These are phyloP conservation scores for Nemotelus nigrinus DNA, from an alignment of 2,888 invertebrate genomes.

Conservation along the genomic window DNA sequence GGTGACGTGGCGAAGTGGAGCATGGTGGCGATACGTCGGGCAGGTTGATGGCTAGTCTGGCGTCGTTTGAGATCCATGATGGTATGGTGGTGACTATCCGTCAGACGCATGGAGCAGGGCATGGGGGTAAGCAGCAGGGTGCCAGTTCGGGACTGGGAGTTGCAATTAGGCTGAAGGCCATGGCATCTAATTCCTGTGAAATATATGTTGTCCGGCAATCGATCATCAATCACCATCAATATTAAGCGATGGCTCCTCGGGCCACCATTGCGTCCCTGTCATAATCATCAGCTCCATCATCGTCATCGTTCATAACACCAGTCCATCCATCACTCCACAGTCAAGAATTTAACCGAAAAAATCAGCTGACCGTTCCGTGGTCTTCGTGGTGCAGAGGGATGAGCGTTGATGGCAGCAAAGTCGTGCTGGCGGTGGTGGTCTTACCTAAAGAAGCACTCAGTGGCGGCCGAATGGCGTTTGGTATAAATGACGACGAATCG, in stretches of 20 bases:
- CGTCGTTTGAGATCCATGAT: background rate
- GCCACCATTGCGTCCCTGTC: conserved; percentile 26
- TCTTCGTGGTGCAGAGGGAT: too few relatives aligned
- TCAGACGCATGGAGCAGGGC: background rate
- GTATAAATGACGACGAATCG: background rate
- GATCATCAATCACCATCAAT: conserved; percentile 50
- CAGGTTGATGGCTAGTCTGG: background rate
- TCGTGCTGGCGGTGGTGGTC: conserved; percentile 13
- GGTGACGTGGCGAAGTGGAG: background rate
- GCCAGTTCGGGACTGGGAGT: background rate
- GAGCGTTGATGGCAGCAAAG: background rate
- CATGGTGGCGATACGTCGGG: background rate
- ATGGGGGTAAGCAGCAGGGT: background rate
- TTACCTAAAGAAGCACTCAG: background rate
- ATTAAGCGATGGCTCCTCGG: conserved; percentile 29
- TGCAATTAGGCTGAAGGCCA: conserved; percentile 19
- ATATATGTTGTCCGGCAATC: conserved; percentile 41
- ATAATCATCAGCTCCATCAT: conserved; percentile 34
- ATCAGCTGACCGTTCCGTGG: background rate
- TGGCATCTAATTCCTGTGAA: conserved; percentile 31
- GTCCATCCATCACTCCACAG: conserved; percentile 36
- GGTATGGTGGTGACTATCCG: background rate
- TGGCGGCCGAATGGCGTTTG: too few relatives aligned
- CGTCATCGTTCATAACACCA: conserved; percentile 31
- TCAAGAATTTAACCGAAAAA: conserved; percentile 24